Base-by-base conservation (phyloP, 2,113 vertebrate species). In the Fulmarus glacialis region DNA sequence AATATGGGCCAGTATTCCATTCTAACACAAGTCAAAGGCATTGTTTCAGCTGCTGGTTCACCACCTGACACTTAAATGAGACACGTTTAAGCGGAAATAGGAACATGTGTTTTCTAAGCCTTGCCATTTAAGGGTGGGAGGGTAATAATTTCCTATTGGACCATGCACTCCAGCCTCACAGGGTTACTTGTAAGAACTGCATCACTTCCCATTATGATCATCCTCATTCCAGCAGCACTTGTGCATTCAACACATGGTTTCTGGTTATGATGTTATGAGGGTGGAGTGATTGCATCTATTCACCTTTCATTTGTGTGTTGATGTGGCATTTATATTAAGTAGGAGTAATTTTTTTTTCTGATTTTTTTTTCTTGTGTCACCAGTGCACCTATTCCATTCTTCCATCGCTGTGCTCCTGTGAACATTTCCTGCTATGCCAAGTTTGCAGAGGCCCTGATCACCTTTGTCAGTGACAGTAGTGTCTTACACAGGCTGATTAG, bases 401-500 rank as follows among this genome's bases (percentile, higher is more conserved):
- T 99, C 98, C 99, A 99, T 98, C 99, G 99, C 98, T 99, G 99
- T 99, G 99, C 99, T 93, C 99, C 99, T 85, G 98, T 99, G 98
- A 99, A 99, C 97, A 98, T 99, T 97, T 99, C 99, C 97, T 99
- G 99, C 98, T 99, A 99, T 97, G 98, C 99, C 94, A 99, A 99
- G 98, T 99, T 99, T 97, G 99, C 99, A 86, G 99, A 99, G 97
- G 99, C 99, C 52, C 99, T 99, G 98, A 99, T 99, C 98, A 99
- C 99, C 91, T 99, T 99, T 97, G 99, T 99, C 96, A 99, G 99
- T 90, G 99, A 99, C 97, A 99, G 99, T 99, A 99, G 99, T 98
- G 98, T 99, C 97, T 98, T 99, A 98, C 99, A 99, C 98, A 99
- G 99, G 75, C 98, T 99, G 98, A 99, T 99, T 97, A 99, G 99